These are phyloP conservation scores for Poicephalus gulielmi DNA, from an alignment of 2,113 vertebrate species.

Conservation along the genomic window DNA sequence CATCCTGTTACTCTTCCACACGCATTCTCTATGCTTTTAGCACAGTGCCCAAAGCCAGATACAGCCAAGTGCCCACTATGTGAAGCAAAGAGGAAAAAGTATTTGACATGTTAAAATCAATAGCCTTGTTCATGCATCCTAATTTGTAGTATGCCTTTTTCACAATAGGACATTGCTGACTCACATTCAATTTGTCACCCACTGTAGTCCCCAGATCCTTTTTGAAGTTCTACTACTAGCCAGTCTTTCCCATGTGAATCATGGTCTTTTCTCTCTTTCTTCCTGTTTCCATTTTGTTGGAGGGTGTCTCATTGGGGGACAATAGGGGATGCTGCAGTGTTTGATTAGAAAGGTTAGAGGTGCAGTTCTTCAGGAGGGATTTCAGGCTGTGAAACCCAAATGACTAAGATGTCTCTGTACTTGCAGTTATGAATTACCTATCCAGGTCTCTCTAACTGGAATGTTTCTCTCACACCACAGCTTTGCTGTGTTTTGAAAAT, in stretches of 20 bases:
- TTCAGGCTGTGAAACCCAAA: background rate
- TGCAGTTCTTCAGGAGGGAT: background rate
- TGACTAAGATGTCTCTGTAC: background rate
- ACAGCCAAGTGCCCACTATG: background rate
- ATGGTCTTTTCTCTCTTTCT: background rate
- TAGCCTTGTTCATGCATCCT: background rate
- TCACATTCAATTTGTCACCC: background rate
- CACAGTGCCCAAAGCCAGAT: background rate
- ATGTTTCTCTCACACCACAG: background rate
- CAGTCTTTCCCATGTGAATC: background rate
- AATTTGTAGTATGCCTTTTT: background rate
- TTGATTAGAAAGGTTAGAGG: background rate
- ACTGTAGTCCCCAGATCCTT: background rate
- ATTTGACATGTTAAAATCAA: background rate
- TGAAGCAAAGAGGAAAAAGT: background rate
- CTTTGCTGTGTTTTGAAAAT: background rate
- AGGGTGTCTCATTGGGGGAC: background rate
- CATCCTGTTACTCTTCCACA: background rate
- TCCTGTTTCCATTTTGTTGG: background rate
- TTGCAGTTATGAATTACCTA: background rate
- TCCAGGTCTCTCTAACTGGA: background rate
- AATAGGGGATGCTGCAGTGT: background rate
- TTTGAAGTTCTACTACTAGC: background rate
- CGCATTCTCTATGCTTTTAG: background rate
- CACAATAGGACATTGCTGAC: background rate